Conservation (phyloP, 2,113 vertebrate genomes). For the Chrysemys picta region DNA sequence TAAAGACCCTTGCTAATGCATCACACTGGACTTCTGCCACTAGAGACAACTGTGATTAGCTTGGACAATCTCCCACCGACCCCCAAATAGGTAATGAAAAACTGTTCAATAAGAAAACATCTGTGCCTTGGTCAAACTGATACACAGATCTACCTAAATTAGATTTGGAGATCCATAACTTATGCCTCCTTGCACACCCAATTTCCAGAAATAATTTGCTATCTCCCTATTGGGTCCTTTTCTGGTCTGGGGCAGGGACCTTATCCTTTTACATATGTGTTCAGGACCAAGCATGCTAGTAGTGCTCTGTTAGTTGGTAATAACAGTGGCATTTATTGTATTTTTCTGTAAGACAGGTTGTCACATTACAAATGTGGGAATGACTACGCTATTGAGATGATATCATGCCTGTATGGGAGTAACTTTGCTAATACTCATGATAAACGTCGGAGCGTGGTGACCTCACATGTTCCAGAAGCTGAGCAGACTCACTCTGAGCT, state of each 20-base stretch:
- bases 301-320: rapidly evolving
- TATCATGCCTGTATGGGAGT: not conserved
- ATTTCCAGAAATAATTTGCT: not conserved
- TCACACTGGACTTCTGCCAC: not conserved
- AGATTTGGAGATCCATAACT: not conserved
- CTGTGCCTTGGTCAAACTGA: not conserved
- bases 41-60: not conserved
- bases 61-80: not conserved
- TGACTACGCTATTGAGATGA: rapidly evolving
- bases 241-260: not conserved
- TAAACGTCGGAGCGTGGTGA: not conserved
- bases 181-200: not conserved
- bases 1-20: not conserved
- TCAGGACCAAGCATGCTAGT: not conserved
- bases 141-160: not conserved
- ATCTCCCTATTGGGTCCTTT: not conserved
- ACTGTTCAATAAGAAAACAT: not conserved
- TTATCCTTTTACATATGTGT: rapidly evolving
- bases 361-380: rapidly evolving
- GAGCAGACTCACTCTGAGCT: not conserved
- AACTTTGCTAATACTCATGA: not conserved
- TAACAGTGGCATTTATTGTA: not conserved
- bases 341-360: not conserved
- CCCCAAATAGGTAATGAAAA: not conserved
- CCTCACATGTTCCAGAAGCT: not conserved